These are phyloP conservation scores for Melipona bicolor DNA, from an alignment of 2,888 invertebrate genomes.

Conservation along the genomic window DNA sequence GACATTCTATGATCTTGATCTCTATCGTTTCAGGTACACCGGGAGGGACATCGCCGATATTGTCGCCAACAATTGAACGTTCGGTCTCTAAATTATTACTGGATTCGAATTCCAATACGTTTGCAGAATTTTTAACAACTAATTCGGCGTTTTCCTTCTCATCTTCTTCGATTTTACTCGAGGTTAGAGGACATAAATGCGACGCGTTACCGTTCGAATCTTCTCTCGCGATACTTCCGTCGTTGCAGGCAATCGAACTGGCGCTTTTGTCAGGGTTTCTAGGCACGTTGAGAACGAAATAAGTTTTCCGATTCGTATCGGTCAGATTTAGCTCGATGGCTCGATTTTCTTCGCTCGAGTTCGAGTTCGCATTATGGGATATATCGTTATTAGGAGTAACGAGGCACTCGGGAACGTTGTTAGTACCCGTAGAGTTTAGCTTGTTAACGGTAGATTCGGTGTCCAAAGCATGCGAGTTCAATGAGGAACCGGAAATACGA, in stretches of 20 bases:
- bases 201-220: slow-evolving; percentile 27
- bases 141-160: not conserved
- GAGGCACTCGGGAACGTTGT: slow-evolving; percentile 16
- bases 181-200: not conserved
- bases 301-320: slow-evolving; percentile 7
- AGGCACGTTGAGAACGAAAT: not conserved
- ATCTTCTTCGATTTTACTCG: not conserved
- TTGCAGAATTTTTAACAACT: not conserved
- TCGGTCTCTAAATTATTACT: not conserved
- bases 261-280: not conserved
- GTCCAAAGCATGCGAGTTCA: slow-evolving; percentile 27
- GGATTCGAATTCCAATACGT: not conserved
- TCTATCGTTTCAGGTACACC: slow-evolving; percentile 72
- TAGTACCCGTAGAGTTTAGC: slow-evolving; percentile 38
- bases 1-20: slow-evolving; percentile 75
- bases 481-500: slow-evolving; percentile 22
- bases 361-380: slow-evolving; percentile 14
- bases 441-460: slow-evolving; percentile 46
- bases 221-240: not conserved
- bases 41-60: slow-evolving; percentile 16
- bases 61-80: not conserved
- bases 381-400: slow-evolving; percentile 37
- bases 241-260: not conserved
- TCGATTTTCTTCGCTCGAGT: slow-evolving; percentile 7
- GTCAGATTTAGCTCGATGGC: not conserved